Evolutionary conservation across 2,888 invertebrate species (phyloP), one percentile per base, ranked within the genome.

Genomic region (Nycteola revayana): DNA sequence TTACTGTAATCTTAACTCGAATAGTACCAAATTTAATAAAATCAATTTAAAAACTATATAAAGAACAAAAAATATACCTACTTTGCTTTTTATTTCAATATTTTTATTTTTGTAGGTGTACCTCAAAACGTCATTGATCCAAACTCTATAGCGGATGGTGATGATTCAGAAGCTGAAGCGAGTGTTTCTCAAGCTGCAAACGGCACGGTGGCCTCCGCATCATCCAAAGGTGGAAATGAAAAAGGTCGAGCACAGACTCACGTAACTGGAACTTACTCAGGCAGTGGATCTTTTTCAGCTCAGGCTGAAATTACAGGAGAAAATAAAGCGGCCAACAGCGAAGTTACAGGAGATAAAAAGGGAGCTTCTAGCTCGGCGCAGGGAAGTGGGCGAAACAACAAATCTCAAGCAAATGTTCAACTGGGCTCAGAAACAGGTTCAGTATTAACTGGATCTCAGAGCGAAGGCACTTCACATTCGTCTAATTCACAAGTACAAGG

Each of bases 401-500:
- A 94, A 69, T 93, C 95, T 10, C 95, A 95, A 70, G 91, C 94
- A 0, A 94, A 93, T 73, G 94, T 95, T 2, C 92, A 94, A 67
- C 83, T 95, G 0, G 93, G 93, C 38, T 91, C 93, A 7, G 93
- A 94, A 58, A 93, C 93, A 1, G 96, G 96, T 3, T 93, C 93
- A 1, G 93, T 95, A 2, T 89, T 92, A 41, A 94, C 95, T 2
- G 91, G 91, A 28, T 94, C 95, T 0, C 94, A 95, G 72, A 95
- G 93, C 57, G 91, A 92, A 40, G 95, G 95, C 2, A 78, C 89
- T 49, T 91, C 93, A 63, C 95, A 95, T 63, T 94, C 94, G n/a
- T 94, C 93, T 0, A 93, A 93, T 66, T 92, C 93, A 2, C 92
- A 94, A 87, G 94, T 96, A 0, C 94, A 95, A 81, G 95, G 95